These are phyloP conservation scores for Steatocranus sp. DNA, from an alignment of 2,797 vertebrate species.

Conservation along the genomic window DNA sequence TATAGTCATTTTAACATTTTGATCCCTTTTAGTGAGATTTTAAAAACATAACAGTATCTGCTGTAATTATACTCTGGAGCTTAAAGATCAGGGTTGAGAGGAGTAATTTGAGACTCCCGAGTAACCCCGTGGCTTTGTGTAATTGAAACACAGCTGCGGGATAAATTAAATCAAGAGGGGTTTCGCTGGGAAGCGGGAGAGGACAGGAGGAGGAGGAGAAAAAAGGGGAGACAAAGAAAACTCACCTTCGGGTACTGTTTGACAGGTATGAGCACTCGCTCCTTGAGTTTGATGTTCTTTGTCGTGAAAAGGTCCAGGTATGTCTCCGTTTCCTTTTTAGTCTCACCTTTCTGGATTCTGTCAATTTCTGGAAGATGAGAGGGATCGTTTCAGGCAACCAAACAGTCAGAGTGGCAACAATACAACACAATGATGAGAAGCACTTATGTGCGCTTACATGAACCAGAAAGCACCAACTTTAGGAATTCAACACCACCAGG, in stretches of 20 bases:
- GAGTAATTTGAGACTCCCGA: slow-evolving; percentile 42
- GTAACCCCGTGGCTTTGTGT: slow-evolving; percentile 51
- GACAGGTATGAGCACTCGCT: slow-evolving; percentile 95
- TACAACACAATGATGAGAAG: neutral
- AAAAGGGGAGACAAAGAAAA: neutral
- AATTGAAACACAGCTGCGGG: slow-evolving; percentile 47
- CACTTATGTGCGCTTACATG: neutral
- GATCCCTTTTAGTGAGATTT: slow-evolving; percentile 28
- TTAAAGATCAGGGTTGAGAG: slow-evolving; percentile 41
- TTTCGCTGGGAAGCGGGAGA: neutral
- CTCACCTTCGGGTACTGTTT: slow-evolving; percentile 97
- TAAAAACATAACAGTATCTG: slow-evolving; percentile 6
- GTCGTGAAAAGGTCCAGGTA: slow-evolving; percentile 98
- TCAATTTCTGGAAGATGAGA: slow-evolving; percentile 84
- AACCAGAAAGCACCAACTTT: neutral
- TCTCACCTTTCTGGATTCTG: slow-evolving; percentile 92
- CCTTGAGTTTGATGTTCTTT: slow-evolving; percentile 97
- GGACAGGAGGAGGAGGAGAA: neutral
- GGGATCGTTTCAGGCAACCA: neutral
- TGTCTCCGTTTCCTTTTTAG: slow-evolving; percentile 89
- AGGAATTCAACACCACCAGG: neutral
- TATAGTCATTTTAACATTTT: slow-evolving; percentile 18
- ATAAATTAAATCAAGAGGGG: slow-evolving; percentile 42
- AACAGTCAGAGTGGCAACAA: neutral
- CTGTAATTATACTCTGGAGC: slow-evolving; percentile 44